Base-by-base conservation (phyloP, 2,113 vertebrate species). In the Pipa parva region DNA sequence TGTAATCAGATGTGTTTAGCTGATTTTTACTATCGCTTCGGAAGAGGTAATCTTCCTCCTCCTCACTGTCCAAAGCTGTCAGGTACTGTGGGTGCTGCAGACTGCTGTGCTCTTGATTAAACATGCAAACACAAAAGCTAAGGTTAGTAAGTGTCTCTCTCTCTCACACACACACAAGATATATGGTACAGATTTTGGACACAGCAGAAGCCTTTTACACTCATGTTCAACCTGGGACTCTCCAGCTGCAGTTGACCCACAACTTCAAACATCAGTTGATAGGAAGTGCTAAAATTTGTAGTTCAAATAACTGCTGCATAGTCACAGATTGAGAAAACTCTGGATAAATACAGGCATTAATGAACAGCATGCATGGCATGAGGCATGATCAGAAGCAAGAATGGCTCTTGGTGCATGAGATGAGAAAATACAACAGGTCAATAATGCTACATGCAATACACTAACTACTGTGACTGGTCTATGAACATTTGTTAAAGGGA, bases 61-160 rank as follows among this genome's bases (percentile, higher is more conserved):
- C 55, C 46, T 66, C 52, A 59, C 45, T 59, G 25, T 59, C 57
- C 48, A 66, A 37, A 48, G 63, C 51, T 46, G 31, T 64, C 45
- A 64, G 56, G 49, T 49, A 60, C 11, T 17, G 48, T 15, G 59
- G 71, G 18, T 72, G 63, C 54, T 78, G 73, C 37, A 73, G 62
- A 12, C 64, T 67, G 74, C 54, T 4, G 61, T 73, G 75, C 69
- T 77, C 89, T 91, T 78, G 76, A 72, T 72, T 78, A 84, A 75
- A 81, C 85, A 88, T 87, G 83, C 84, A 88, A 88, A 87, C 77
- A 84, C 63, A n/a, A 89, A 83, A 84, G 84, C 76, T 75, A 21
- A 59, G 46, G 56, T 46, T 72, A 72, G 70, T 54, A 42, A 72
- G 54, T 45, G 6, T 54, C n/a, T n/a, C n/a, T n/a, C n/a, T n/a